Evolutionary conservation across 2,113 vertebrate species (phyloP).

Genomic region (Campylorhamphus procurvoides): DNA sequence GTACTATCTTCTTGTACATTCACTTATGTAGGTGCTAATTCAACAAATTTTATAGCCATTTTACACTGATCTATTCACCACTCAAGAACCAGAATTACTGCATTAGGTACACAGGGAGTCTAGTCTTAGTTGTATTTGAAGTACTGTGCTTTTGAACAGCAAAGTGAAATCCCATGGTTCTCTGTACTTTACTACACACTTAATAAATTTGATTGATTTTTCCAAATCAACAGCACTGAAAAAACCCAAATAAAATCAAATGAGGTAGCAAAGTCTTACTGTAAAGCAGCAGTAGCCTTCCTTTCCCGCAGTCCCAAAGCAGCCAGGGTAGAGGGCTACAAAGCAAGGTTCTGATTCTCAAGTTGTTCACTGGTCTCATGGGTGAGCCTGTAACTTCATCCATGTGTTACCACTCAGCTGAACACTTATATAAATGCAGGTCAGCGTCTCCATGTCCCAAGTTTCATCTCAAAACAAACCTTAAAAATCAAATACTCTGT

Average conservation of each 20-base stretch:
- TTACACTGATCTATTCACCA: background rate
- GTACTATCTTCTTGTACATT: background rate
- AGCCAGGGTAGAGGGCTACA: background rate
- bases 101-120: background rate
- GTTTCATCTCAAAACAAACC: conserved; percentile 38
- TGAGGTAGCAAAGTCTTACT: background rate
- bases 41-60: background rate
- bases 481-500: conserved; percentile 45
- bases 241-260: background rate
- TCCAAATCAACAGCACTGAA: background rate
- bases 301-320: background rate
- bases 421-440: conserved; percentile 31
- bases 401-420: background rate
- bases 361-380: background rate
- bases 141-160: background rate
- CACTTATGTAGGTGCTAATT: background rate
- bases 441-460: conserved; percentile 17
- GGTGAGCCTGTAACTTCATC: conserved; percentile 5
- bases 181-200: background rate
- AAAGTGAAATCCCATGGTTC: background rate
- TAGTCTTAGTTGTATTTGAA: background rate
- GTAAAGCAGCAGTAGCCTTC: background rate
- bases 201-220: conserved; percentile 18
- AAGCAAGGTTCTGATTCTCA: conserved; percentile 28
- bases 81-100: background rate